Evolutionary conservation across 1,140 invertebrate genomes (phyloP), one percentile per base, ranked within the genome.

Genomic region (Temnothorax nylanderi): DNA sequence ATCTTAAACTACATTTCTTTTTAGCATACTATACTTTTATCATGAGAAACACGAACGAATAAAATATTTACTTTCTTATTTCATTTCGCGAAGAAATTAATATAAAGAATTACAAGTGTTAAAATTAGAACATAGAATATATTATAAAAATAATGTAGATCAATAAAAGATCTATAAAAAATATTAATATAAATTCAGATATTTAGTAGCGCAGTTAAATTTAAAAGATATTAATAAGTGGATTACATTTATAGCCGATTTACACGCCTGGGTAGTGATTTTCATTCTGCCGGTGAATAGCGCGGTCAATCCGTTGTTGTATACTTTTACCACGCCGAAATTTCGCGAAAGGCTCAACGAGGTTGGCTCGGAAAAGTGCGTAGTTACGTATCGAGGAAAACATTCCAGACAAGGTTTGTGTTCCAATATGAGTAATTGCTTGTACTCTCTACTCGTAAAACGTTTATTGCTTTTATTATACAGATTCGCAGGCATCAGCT

Each of bases 241-340:
- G 0, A 21, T 58, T 11, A 82, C 47, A 84, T 37, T 93, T 94
- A 21, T 90, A 96, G 97, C 96, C 56, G 96, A 97, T 91, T 93
- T 97, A 34, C 97, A 97, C 90, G 97, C 97, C 11, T 98, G 97
- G 97, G 94, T 98, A 1, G 97, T 97, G 0, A 96, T 98, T 7
- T 98, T 98, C 85, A 96, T 98, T 60, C 91, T 98, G 10, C 98
- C 98, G 0, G 95, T 98, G 0, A 98, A 98, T 93, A 97, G 97
- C 0, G 97, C 97, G 0, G 94, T 98, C 0, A 98, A 98, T 94
- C 98, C 98, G 1, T 92, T 98, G 1, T 94, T 98, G 0, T 98
- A 98, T 91, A 98, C 97, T 7, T 97, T 98, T 74, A 97, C 97
- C 0, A 97, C 97, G 5, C 96, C 97, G 0, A 97, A 97, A 92